A percentile compares a stretch with the other conserved stretches of the same genome.
These are phyloP conservation scores for Gambusia yucatana DNA, from an alignment of 2,797 vertebrate species.

Conservation along the genomic window DNA sequence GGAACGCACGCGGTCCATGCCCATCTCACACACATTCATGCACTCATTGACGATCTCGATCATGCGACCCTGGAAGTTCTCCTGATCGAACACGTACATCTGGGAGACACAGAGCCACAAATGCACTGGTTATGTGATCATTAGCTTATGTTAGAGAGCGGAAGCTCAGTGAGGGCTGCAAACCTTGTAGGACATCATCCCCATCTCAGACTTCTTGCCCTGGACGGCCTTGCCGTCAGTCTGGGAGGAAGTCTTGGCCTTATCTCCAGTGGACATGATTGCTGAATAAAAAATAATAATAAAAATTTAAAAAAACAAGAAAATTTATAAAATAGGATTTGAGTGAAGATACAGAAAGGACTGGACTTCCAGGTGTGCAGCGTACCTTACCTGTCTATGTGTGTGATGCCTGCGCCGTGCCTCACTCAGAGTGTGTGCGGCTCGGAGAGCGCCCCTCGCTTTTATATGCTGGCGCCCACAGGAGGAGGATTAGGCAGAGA, in stretches of 20 bases:
- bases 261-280: constrained; percentile 85
- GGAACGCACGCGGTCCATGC: constrained; percentile 86
- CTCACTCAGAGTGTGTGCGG: constrained; percentile 81
- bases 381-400: constrained; percentile 78
- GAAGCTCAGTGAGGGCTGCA: constrained; percentile 24
- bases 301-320: constrained; percentile 5
- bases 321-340: not conserved
- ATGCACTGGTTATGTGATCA: not conserved
- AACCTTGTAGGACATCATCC: constrained; percentile 84
- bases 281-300: constrained; percentile 43
- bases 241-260: constrained; percentile 83
- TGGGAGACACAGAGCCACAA: constrained; percentile 35
- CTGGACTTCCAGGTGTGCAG: constrained; percentile 9
- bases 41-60: constrained; percentile 85
- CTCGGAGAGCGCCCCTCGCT: constrained; percentile 55
- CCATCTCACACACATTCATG: constrained; percentile 85
- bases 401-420: constrained; percentile 69
- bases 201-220: constrained; percentile 83
- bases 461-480: constrained; percentile 85
- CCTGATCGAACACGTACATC: constrained; percentile 84
- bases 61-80: constrained; percentile 89
- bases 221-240: constrained; percentile 82
- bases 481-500: constrained; percentile 78
- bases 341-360: not conserved
- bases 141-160: not conserved